Evolutionary conservation across 2,888 invertebrate species (phyloP), one percentile per base, ranked within the genome.

Genomic region (Lasioglossum pauxillum): DNA sequence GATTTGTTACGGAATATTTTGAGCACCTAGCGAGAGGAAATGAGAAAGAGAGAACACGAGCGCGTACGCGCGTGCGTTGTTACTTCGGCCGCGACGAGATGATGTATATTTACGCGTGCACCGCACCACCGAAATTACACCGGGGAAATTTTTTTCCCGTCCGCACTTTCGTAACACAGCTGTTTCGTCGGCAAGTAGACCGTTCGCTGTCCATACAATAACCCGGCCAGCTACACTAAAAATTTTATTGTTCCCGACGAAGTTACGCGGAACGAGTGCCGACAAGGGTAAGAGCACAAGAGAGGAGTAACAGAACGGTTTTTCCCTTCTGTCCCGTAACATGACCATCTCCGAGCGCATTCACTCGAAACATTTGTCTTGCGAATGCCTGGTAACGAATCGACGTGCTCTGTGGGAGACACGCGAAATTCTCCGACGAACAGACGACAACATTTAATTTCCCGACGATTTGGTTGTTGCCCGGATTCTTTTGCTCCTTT

Each of bases 151-250:
- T 83, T 71, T 67, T 80, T 69, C 27, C 46, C 78, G 38, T 69
- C 64, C 57, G 78, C 64, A 78, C 75, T 82, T 87, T 76, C 72
- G 84, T 83, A 82, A 84, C 87, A 80, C 82, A 75, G 74, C 74
- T 74, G 82, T 79, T 80, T 64, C 69, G 12, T 38, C 60, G 44
- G 76, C 81, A 84, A 83, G 80, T 77, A 76, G 81, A 78, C 71
- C 73, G 78, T 80, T 76, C 69, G 76, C 76, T 80, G 83, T 86
- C 80, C 86, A 83, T 86, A 83, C 83, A 85, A 85, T 86, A 87
- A 85, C 83, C 73, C 27, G 75, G 75, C 69, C 78, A 64, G 73
- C 83, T 53, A 74, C 53, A 79, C 80, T 87, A 83, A 83, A 87
- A 87, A 81, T 87, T 87, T 82, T 88, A 82, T 84, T 84, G 77